A percentile compares a stretch with the other conserved stretches of the same genome.
Evolutionary conservation across 2,113 vertebrate species (phyloP).

Genomic region (Brachypteracias leptosomus): DNA sequence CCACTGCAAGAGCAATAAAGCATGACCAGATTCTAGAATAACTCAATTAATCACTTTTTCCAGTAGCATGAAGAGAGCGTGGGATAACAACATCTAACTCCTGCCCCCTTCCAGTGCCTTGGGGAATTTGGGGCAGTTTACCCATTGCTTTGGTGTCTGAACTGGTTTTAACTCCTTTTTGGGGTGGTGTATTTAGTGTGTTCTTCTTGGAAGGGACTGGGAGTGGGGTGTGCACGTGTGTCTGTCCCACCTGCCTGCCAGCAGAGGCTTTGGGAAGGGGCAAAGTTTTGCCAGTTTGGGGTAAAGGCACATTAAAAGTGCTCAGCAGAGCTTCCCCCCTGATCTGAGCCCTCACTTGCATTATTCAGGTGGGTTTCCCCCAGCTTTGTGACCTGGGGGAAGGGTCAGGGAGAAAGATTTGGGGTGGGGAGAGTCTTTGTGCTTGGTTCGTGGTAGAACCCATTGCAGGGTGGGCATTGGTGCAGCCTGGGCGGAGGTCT

Average conservation of each 20-base stretch:
- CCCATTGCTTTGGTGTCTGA: not conserved
- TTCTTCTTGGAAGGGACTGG: not conserved
- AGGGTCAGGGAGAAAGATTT: not conserved
- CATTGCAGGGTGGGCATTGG: rapidly evolving
- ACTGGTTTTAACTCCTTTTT: not conserved
- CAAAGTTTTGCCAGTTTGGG: not conserved
- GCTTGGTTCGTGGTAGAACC: not conserved
- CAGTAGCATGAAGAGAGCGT: not conserved
- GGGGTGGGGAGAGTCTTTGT: not conserved
- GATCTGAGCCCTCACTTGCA: not conserved
- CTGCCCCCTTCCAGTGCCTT: not conserved
- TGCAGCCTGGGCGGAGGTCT: not conserved
- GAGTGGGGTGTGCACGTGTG: rapidly evolving
- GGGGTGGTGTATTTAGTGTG: not conserved
- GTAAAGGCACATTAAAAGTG: rapidly evolving
- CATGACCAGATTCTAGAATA: not conserved
- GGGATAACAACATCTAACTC: not conserved
- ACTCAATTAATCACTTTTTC: not conserved
- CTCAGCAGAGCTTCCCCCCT: not conserved
- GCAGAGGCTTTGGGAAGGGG: not conserved
- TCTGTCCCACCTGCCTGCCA: not conserved
- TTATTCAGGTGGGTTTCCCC: not conserved
- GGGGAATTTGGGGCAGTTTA: not conserved
- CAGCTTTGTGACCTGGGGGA: not conserved
- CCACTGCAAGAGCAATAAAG: not conserved